These are phyloP conservation scores for Leuciscus idus DNA, from an alignment of 2,113 vertebrate genomes.

Conservation along the genomic window DNA sequence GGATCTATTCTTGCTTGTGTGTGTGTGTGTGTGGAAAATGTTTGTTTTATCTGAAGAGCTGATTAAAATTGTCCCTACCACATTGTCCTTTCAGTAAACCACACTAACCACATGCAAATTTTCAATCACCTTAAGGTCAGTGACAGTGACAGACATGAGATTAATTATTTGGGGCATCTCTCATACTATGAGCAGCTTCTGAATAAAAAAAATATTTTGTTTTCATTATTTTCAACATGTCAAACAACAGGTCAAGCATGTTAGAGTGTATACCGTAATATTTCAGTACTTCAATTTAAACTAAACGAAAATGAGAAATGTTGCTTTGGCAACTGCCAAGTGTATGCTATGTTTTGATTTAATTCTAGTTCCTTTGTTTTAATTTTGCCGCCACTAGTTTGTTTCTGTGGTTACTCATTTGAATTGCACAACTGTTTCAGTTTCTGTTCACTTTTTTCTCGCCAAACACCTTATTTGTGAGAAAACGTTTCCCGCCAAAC, in stretches of 20 bases:
- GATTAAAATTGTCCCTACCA: not conserved
- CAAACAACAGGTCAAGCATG: too few species aligned
- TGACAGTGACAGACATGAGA: not conserved
- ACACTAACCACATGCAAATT: not conserved
- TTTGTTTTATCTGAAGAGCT: conserved; percentile 20
- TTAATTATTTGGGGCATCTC: not conserved
- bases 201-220: not conserved
- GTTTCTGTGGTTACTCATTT: too few species aligned
- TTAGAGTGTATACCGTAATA: too few species aligned
- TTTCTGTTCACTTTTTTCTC: too few species aligned
- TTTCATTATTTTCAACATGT: too few species aligned
- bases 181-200: not conserved
- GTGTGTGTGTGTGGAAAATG: not conserved
- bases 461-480: too few species aligned
- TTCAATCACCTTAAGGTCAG: not conserved
- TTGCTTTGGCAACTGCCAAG: not conserved
- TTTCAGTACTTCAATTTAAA: not conserved
- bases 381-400: too few species aligned
- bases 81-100: not conserved
- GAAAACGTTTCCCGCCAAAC: too few species aligned
- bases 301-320: not conserved
- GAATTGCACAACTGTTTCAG: too few species aligned
- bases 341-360: too few species aligned
- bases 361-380: too few species aligned
- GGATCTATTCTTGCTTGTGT: not conserved